Percentiles rank a stretch among this genome's conserved stretches.
Evolutionary conservation across 2,113 vertebrate genomes (phyloP).

Genomic region (Heloderma charlesbogerti): DNA sequence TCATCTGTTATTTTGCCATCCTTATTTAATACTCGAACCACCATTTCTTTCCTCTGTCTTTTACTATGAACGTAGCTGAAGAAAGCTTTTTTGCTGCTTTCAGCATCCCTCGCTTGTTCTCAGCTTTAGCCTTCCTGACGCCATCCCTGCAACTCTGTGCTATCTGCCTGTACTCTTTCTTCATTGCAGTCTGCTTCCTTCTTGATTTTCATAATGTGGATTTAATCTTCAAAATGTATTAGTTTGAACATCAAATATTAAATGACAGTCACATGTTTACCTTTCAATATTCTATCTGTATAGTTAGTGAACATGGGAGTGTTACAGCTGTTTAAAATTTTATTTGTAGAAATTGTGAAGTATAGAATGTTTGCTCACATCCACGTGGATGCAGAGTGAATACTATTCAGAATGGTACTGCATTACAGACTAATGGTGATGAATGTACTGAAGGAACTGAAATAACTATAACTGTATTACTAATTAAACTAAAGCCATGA

Average conservation of each 20-base stretch:
- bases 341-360: not conserved
- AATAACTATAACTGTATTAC: not conserved
- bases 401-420: not conserved
- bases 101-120: too few species aligned
- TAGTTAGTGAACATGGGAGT: not conserved
- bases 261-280: not conserved
- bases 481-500: not conserved
- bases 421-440: not conserved
- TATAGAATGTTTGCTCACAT: not conserved
- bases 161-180: too few species aligned
- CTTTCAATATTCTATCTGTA: not conserved
- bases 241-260: conserved; percentile 1
- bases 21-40: too few species aligned
- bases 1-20: too few species aligned
- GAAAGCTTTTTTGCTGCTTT: too few species aligned
- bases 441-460: not conserved
- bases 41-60: too few species aligned
- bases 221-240: not conserved
- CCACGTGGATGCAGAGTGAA: not conserved
- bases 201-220: not conserved
- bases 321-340: not conserved
- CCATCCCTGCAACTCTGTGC: too few species aligned
- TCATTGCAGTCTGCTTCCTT: not conserved
- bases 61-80: too few species aligned
- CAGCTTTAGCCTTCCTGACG: too few species aligned